Evolutionary conservation across 2,797 vertebrate species (phyloP).

Genomic region (Crenuchus spilurus): DNA sequence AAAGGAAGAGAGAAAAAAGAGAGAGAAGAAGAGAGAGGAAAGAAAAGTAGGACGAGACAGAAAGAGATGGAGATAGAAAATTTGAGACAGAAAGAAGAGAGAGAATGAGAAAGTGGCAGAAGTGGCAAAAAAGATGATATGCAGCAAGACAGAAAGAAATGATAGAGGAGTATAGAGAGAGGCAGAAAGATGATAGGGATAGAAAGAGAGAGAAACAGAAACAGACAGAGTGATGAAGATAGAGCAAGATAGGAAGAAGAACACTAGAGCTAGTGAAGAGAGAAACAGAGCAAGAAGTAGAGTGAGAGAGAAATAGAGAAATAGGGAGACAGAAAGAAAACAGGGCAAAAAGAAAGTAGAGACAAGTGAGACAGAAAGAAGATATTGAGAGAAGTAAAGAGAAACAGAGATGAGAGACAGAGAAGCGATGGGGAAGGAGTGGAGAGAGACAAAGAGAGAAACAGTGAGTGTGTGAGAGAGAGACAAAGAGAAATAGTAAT

Average conservation of each 20-base stretch:
- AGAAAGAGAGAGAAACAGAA: too few species aligned
- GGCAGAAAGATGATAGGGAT: too few species aligned
- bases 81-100: constrained; percentile 1
- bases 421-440: not conserved
- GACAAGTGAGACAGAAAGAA: not conserved
- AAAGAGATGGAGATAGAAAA: not conserved
- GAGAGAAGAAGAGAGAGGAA: not conserved
- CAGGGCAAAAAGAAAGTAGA: not conserved
- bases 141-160: too few species aligned
- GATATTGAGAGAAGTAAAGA: not conserved
- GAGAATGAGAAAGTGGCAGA: too few species aligned
- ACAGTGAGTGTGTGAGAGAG: not conserved
- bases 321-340: not conserved
- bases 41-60: not conserved
- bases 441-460: not conserved
- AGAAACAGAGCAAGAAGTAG: constrained; percentile 1
- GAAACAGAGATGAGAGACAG: not conserved
- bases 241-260: too few species aligned
- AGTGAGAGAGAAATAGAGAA: not conserved
- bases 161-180: too few species aligned
- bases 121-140: too few species aligned
- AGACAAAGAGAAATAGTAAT: too few species aligned
- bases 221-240: too few species aligned
- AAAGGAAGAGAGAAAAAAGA: not conserved
- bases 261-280: too few species aligned